Base-by-base conservation (phyloP, 2,113 vertebrate species). In the Suricata suricatta region DNA sequence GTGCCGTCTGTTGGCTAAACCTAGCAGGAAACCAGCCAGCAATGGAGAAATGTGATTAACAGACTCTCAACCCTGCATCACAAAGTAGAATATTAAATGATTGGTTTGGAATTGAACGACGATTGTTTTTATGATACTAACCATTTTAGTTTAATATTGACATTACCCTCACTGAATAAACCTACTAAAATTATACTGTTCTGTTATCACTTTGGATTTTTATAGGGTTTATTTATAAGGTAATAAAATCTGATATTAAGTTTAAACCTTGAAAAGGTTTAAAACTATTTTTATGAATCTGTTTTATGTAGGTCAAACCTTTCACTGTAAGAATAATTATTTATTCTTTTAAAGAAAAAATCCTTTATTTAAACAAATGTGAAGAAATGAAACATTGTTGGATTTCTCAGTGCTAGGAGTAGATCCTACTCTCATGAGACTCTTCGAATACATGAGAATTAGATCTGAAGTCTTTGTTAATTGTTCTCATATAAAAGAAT, bases 401-500 rank as follows among this genome's bases (percentile, higher is more conserved):
- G 2, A 31, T 64, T 83, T 77, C 76, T 91, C 68, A 63, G 60
- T 47, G 68, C 6, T 71, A n/a, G 31, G 35, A 2, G 21, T 71
- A 77, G 80, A 64, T 11, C 1, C 7, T 69, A 35, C 16, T 17
- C n/a, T 83, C 31, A 38, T 11, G 35, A 81, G 19, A 81, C 44
- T 50, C 47, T 85, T 90, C 8, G 63, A 17, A 29, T 79, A 50
- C 21, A 7, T 63, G 11, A 95, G 29, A 79, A 72, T 79, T 44
- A 79, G 52, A 79, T 54, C 31, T 72, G 5, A 2, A 54, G 10
- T 5, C 11, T 41, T 95, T 85, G 33, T n/a, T 85, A 86, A 50
- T 33, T 86, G 47, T 44, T 90, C 47, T 93, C 54, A 90, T 86
- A 25, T 57, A 54, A 90, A 95, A 57, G n/a, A 76, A 92, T 83